A percentile compares a stretch with the other conserved stretches of the same genome.
Conservation (phyloP, 2,797 vertebrate species). For the Rhodeus uyekii region DNA sequence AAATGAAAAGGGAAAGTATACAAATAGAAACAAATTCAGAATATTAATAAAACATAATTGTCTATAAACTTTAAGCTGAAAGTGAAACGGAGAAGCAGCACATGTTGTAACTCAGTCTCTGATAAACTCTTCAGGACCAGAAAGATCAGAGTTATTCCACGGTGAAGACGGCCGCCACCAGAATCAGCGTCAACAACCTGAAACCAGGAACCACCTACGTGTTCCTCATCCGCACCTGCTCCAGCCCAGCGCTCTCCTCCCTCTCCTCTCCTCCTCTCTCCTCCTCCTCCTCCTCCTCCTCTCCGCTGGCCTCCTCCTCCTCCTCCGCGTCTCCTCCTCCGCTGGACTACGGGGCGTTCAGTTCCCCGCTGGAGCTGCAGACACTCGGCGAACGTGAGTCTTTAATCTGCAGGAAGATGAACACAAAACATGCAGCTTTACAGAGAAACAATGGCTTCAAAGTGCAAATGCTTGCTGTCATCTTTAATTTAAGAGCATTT, state of each 20-base stretch:
- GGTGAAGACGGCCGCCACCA: constrained; percentile 86
- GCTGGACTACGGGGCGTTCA: constrained; percentile 84
- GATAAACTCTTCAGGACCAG: constrained; percentile 90
- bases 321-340: constrained; percentile 61
- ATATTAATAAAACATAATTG: no score
- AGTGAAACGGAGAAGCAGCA: no score
- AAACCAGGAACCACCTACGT: constrained; percentile 92
- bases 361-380: constrained; percentile 90
- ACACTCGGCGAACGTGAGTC: constrained; percentile 87
- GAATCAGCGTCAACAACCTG: constrained; percentile 90
- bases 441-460: background rate
- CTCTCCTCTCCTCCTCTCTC: constrained; percentile 71
- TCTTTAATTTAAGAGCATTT: constrained; percentile 24
- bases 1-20: no score
- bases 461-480: constrained; percentile 26
- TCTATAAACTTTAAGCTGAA: no score
- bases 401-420: no score
- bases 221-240: constrained; percentile 88
- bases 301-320: constrained; percentile 60
- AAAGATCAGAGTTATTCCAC: constrained; percentile 94
- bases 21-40: no score
- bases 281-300: constrained; percentile 77
- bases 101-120: no score
- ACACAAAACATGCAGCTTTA: constrained; percentile 14
- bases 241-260: constrained; percentile 67